Percentiles rank a stretch among this genome's conserved stretches.
phyloP scores from a whole-genome alignment of 2,113 vertebrate genomes.

The Trematomus loennbergii region DNA sequence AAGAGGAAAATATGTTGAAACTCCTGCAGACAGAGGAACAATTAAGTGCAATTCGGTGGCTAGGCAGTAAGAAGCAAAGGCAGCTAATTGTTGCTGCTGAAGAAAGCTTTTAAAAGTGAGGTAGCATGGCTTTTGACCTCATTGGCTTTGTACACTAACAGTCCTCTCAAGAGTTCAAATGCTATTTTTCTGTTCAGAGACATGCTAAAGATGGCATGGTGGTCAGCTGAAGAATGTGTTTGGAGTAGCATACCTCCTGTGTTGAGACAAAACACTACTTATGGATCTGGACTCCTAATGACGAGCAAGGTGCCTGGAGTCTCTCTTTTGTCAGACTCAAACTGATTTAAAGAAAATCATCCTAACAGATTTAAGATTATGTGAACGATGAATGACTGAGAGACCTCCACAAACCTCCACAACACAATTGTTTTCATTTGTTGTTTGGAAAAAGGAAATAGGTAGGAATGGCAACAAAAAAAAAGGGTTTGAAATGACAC shows the following conservation, averaged over 20 bases:
- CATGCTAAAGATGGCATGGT: constrained; percentile 40
- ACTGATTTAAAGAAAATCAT: constrained; percentile 12
- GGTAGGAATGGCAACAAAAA: not conserved
- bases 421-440: not conserved
- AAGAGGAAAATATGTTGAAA: constrained; percentile 40
- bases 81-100: constrained; percentile 68
- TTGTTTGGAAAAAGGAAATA: not conserved
- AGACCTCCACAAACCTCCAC: not conserved
- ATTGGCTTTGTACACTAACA: constrained; percentile 53
- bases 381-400: not conserved
- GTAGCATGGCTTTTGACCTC: constrained; percentile 63
- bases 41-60: constrained; percentile 80
- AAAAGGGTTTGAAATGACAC: too few relatives aligned
- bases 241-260: constrained; percentile 51
- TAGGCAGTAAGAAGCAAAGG: constrained; percentile 62
- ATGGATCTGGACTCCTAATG: constrained; percentile 39
- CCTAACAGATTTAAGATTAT: not conserved
- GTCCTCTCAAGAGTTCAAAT: constrained; percentile 33
- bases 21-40: constrained; percentile 60
- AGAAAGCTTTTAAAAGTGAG: constrained; percentile 70
- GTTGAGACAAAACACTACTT: constrained; percentile 46
- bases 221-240: constrained; percentile 65
- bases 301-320: constrained; percentile 10
- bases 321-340: constrained; percentile 29
- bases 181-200: constrained; percentile 64